Base-by-base conservation (phyloP, 2,797 vertebrate genomes). In the Enteromius trimaculatus region DNA sequence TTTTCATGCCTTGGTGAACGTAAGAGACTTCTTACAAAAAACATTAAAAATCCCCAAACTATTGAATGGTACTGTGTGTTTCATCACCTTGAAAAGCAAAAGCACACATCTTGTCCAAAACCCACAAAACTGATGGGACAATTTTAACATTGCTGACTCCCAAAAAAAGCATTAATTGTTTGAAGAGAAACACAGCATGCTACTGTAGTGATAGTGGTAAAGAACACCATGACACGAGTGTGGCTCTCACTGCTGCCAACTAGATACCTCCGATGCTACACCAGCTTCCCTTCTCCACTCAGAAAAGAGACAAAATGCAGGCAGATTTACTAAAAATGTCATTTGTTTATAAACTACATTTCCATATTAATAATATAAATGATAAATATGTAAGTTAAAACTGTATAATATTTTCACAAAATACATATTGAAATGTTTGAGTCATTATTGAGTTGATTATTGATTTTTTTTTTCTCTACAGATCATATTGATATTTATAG, bases 231-330 rank as follows among this genome's bases (percentile, higher is more conserved):
- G 51, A 58, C 65, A 55, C 51, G 23, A 80, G n/a, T 6, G 37
- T 42, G 34, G 16, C 78, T 80, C 49, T 70, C 16, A 23, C 62
- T 79, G 42, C 42, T 78, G 78, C 34, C 49, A 69, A 26, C 47
- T 53, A 58, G 66, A 70, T 44, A 58, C 49, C n/a, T 58, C 51
- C n/a, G 34, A 70, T 42, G 34, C 66, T 44, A 70, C 53, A 69
- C 1, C 37, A 70, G 68, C 37, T 58, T 16, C 79, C 44, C 16
- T 16, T 26, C 31, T 39, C 4, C 42, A 17, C 10, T 80, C 34
- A 58, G 6, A 5, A 21, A 26, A 55, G 21, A 3, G 4, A 55
- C 0, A 9, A 62, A 44, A 19, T 14, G 8, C 66, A 81, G 13
- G 34, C 39, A 16, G 39, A 16, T 44, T 16, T 44, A 44, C 5